A percentile compares a stretch with the other conserved stretches of the same genome.
These are phyloP conservation scores for Micrastur ruficollis DNA, from an alignment of 2,797 vertebrate genomes.

Conservation along the genomic window DNA sequence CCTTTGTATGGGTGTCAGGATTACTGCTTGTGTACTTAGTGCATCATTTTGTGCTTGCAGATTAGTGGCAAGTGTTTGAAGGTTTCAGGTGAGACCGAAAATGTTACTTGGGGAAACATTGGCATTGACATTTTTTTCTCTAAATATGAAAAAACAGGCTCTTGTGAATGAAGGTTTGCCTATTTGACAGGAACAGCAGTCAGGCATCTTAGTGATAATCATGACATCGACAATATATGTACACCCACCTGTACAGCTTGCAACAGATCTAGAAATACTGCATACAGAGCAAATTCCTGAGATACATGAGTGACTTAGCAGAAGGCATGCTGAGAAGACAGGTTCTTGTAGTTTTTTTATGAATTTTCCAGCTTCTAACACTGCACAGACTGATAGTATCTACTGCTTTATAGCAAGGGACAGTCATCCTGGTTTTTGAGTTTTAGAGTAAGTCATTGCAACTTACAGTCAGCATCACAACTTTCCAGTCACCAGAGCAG, in stretches of 20 bases:
- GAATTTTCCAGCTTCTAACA: neutral
- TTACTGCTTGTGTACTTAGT: neutral
- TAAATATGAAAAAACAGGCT: neutral
- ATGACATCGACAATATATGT: neutral
- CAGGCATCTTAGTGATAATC: neutral
- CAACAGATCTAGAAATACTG: neutral
- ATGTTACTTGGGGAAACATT: neutral
- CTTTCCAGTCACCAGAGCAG: neutral
- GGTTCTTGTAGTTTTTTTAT: neutral
- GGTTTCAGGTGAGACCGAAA: neutral
- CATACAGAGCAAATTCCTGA: neutral
- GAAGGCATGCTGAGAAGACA: neutral
- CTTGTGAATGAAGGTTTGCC: neutral
- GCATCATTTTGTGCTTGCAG: neutral
- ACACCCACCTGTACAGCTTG: constrained; percentile 21
- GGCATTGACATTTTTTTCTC: neutral
- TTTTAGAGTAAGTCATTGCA: neutral
- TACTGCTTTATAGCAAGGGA: neutral
- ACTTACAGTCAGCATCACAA: neutral
- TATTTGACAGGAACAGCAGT: neutral
- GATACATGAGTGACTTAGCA: neutral
- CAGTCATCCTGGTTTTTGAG: neutral
- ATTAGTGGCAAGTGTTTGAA: neutral
- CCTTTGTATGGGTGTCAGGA: neutral
- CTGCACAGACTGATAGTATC: neutral